These are phyloP conservation scores for Eumerus sabulonum DNA, from an alignment of 2,888 invertebrate genomes.

Conservation along the genomic window DNA sequence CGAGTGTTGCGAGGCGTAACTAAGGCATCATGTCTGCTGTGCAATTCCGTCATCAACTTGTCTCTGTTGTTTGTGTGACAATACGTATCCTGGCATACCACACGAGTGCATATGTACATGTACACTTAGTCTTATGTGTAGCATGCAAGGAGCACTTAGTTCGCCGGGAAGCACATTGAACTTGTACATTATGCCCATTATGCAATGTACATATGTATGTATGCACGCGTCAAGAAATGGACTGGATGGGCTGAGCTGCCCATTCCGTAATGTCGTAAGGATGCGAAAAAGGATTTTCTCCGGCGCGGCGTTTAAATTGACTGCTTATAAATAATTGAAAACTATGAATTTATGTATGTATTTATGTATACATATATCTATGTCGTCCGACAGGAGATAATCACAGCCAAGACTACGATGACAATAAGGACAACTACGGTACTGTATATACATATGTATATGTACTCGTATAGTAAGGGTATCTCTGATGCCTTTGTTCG, in stretches of 20 bases:
- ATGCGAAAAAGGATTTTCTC: constrained; percentile 57
- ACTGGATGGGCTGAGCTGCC: constrained; percentile 26
- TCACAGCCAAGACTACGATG: background rate
- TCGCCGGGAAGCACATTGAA: constrained; percentile 57
- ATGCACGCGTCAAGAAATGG: constrained; percentile 21
- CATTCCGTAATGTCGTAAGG: constrained; percentile 22
- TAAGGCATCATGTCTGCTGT: constrained; percentile 46
- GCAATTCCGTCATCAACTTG: constrained; percentile 33
- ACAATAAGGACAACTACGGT: background rate
- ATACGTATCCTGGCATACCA: too few relatives aligned
- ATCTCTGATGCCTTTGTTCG: background rate
- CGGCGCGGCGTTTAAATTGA: constrained; percentile 58
- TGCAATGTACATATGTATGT: too few relatives aligned
- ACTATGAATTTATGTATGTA: constrained; percentile 64
- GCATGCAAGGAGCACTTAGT: constrained; percentile 46
- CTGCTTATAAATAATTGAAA: constrained; percentile 66
- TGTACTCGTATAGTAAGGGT: constrained; percentile 44
- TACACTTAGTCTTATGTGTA: constrained; percentile 24
- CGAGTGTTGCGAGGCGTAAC: constrained; percentile 44
- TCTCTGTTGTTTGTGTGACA: background rate
- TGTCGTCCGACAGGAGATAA: constrained; percentile 32
- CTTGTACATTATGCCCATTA: constrained; percentile 57
- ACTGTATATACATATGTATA: too few relatives aligned
- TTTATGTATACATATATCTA: too few relatives aligned
- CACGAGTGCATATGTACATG: constrained; percentile 45